Evolutionary conservation across 2,797 vertebrate genomes (phyloP).

Genomic region (Ptychadena robeensis): DNA sequence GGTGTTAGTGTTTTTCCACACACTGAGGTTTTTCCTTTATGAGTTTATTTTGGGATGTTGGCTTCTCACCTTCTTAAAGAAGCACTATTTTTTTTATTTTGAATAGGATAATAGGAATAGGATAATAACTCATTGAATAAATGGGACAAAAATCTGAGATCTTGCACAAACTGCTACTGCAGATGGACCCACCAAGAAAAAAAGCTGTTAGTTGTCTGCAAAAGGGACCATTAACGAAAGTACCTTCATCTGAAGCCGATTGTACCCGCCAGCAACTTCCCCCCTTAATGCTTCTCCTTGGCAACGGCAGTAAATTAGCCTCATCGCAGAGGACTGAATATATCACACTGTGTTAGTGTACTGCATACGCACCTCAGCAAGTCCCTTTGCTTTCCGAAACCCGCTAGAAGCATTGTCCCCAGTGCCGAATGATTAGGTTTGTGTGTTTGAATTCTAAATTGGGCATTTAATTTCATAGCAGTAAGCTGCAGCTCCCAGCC

Average conservation of each 20-base stretch:
- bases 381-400: neutral
- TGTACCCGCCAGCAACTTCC: neutral
- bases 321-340: neutral
- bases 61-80: too few relatives aligned
- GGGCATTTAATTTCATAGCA: conserved; percentile 19
- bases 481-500: conserved; percentile 7
- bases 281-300: neutral
- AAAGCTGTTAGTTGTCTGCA: neutral
- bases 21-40: too few relatives aligned
- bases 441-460: conserved; percentile 41
- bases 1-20: too few relatives aligned
- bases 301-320: conserved; percentile 5
- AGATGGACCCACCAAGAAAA: neutral
- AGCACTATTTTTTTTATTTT: too few relatives aligned
- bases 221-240: neutral
- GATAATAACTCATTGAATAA: too few relatives aligned
- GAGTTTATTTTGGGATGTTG: too few relatives aligned
- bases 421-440: conserved; percentile 11
- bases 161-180: too few relatives aligned
- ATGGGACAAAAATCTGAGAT: too few relatives aligned
- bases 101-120: too few relatives aligned
- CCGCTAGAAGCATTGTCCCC: neutral
- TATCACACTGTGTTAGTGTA: neutral
- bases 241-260: neutral
- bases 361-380: neutral